Conservation (phyloP, 2,888 invertebrate species). For the Protodeltote pygarga region DNA sequence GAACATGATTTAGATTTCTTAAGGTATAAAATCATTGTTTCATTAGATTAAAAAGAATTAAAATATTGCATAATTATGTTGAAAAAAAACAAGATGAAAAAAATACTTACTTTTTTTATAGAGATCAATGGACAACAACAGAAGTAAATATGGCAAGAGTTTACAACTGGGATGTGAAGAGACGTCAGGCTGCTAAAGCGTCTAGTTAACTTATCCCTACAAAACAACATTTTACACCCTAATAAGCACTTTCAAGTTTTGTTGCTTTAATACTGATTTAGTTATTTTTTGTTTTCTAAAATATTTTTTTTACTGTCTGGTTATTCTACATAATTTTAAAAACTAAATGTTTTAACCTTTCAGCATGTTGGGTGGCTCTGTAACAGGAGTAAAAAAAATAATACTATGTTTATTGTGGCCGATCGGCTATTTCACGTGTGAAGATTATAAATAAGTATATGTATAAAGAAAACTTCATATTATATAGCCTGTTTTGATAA, state of each 20-base stretch:
- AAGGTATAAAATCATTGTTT: too few species aligned
- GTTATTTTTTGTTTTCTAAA: slow-evolving; percentile 9
- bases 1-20: slow-evolving; percentile 98
- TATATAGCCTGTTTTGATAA: too few species aligned
- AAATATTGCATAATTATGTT: too few species aligned
- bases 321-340: slow-evolving; percentile 1
- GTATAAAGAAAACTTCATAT: too few species aligned
- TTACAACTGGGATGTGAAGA: slow-evolving; percentile 99
- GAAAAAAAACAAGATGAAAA: too few species aligned
- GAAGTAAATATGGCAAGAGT: slow-evolving; percentile 99
- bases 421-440: too few species aligned
- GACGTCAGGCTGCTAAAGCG: slow-evolving; percentile 91
- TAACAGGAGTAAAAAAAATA: too few species aligned
- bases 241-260: slow-evolving; percentile 9
- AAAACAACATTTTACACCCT: slow-evolving; percentile 7
- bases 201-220: slow-evolving; percentile 58
- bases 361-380: not conserved
- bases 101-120: slow-evolving; percentile 70
- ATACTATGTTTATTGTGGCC: too few species aligned
- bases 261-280: slow-evolving; percentile 2
- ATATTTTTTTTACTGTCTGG: not conserved
- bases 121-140: slow-evolving; percentile 98
- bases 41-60: too few species aligned
- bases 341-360: not conserved
- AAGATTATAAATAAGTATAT: too few species aligned